Evolutionary conservation across 2,113 vertebrate genomes (phyloP).

Genomic region (Burhinus oedicnemus): DNA sequence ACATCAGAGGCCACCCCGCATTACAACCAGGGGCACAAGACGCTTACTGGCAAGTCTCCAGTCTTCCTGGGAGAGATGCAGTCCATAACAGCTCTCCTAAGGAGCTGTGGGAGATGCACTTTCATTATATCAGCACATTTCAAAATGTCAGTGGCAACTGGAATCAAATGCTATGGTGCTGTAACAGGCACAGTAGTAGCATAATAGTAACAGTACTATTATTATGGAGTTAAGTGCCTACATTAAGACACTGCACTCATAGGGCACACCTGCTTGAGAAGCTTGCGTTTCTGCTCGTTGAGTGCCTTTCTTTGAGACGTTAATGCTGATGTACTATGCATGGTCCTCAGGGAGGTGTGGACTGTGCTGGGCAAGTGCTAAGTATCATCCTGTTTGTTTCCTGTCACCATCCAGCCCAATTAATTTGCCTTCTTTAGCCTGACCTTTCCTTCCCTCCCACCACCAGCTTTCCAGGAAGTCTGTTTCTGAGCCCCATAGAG

Average conservation of each 20-base stretch:
- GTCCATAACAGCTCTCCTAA: not conserved
- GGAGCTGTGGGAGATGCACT: not conserved
- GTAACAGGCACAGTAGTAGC: not conserved
- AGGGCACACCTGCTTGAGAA: not conserved
- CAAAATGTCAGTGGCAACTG: conserved; percentile 22
- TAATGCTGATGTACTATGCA: not conserved
- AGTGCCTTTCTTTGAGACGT: not conserved
- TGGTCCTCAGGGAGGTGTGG: not conserved
- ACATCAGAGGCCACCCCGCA: not conserved
- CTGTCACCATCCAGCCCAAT: not conserved
- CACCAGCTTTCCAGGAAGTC: not conserved
- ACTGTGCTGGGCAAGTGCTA: not conserved
- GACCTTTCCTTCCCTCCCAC: not conserved
- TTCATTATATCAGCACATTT: not conserved
- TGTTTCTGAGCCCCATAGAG: not conserved
- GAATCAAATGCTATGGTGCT: not conserved
- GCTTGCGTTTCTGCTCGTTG: not conserved
- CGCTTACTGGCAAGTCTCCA: not conserved
- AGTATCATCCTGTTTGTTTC: not conserved
- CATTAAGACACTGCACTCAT: not conserved
- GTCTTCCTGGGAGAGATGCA: not conserved
- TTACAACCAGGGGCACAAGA: not conserved
- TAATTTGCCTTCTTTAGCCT: not conserved
- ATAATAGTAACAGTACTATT: not conserved
- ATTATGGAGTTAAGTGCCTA: conserved; percentile 9